Conservation (phyloP, 2,888 invertebrate species). For the Sycophila texana region DNA sequence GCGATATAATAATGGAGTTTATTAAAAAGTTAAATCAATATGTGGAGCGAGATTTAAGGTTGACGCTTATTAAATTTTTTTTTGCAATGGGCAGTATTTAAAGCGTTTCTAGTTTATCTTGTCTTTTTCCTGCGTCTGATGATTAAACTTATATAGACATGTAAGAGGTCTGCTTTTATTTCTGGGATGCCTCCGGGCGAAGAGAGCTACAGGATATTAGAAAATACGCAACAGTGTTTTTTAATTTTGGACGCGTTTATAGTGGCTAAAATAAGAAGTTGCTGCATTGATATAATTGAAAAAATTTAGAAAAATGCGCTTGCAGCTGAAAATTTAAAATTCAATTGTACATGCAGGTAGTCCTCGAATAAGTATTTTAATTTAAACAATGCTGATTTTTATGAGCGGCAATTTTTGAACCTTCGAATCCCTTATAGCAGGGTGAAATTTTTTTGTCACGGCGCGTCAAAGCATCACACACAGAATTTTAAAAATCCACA, state of each 20-base stretch:
- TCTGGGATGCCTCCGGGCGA: constrained; percentile 6
- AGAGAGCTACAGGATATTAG: background rate
- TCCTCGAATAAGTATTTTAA: too few species aligned
- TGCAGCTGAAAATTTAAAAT: background rate
- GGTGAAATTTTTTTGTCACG: background rate
- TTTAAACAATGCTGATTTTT: too few species aligned
- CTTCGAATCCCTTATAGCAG: background rate
- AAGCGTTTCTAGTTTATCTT: background rate
- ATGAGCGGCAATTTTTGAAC: background rate
- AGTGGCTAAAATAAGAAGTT: background rate
- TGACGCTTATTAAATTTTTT: constrained; percentile 2
- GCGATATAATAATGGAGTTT: background rate
- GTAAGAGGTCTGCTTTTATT: background rate
- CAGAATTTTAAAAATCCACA: background rate
- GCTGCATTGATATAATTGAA: background rate
- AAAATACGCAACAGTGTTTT: constrained; percentile 1
- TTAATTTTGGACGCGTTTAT: background rate
- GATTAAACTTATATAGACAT: constrained; percentile 36
- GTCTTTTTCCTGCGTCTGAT: background rate
- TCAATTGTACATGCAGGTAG: too few species aligned
- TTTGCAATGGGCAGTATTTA: background rate
- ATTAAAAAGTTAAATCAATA: background rate
- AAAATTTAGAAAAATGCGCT: background rate
- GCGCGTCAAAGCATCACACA: background rate
- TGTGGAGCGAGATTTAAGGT: background rate